Evolutionary conservation across 2,888 invertebrate genomes (phyloP), one percentile per base, ranked within the genome.

Genomic region (Carcina quercana): DNA sequence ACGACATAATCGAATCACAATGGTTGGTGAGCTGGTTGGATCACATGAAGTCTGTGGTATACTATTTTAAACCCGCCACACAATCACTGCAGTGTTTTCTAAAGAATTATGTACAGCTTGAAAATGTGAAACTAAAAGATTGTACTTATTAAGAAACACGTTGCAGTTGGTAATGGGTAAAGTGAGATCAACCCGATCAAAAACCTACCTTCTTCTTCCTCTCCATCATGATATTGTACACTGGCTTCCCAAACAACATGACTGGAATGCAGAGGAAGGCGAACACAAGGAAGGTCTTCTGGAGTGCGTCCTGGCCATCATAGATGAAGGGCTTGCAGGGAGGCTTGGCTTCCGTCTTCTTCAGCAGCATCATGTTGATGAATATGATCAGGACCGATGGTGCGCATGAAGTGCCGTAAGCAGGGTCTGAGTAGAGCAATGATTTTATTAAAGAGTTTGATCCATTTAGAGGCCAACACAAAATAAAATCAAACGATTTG

Each of bases 301-400:
- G 93, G 3, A 94, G 45, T 0, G 45, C 53, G 0, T 71, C 68
- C 55, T 91, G 89, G 0, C 86, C 85, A 0, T 75, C 64, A 39
- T 86, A 91, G 88, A 91, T 91, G 49, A 79, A 86, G 1, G 76
- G 61, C 1, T 75, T 61, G 52, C 90, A 90, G 0, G 73, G 80
- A 0, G 60, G 48, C 5, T 71, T 69, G 6, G 63, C 61, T 0
- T 66, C 66, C 1, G 78, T 55, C 33, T 63, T 44, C 52, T 88
- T 90, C 52, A 89, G 64, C 48, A 91, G 72, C 75, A 90, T 89
- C 94, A 94, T 94, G 67, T 92, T 92, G 66, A 93, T 94, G 55
- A 93, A 90, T 36, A 90, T 88, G 37, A 94, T 92, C 12, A 94
- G 85, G 0, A 94, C 88, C 15, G 91, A 91, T 0, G 94, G 94